Conservation (phyloP, 2,888 invertebrate species). For the Nudaria mundana region DNA sequence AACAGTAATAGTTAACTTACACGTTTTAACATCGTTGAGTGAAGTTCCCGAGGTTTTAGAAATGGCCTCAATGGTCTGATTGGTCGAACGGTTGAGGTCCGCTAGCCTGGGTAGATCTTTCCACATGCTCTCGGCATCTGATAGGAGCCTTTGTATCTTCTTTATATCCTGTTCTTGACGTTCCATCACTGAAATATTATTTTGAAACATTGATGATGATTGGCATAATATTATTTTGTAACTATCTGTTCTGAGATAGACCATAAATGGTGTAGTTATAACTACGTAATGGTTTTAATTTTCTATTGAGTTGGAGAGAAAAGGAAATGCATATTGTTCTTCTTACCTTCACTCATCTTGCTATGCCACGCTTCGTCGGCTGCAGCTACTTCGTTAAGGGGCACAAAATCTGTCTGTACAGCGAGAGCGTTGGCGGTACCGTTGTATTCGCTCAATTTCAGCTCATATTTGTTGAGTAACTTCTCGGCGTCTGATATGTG, state of each 20-base stretch:
- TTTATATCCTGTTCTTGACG: conserved; percentile 67
- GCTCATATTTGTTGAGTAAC: conserved; percentile 79
- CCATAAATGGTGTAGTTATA: too few relatives aligned
- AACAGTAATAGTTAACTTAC: conserved; percentile 52
- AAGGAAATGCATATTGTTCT: too few relatives aligned
- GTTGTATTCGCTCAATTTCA: conserved; percentile 77
- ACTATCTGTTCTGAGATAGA: too few relatives aligned
- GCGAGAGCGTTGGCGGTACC: conserved; percentile 38
- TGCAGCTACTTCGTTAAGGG: conserved; percentile 64
- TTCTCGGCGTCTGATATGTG: conserved; percentile 76
- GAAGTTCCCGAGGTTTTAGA: conserved; percentile 76
- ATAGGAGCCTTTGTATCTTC: conserved; percentile 61
- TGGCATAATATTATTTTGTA: not conserved
- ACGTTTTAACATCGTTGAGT: conserved; percentile 60
- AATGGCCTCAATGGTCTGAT: conserved; percentile 82
- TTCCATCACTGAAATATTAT: conserved; percentile 55
- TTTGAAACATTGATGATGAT: too few relatives aligned
- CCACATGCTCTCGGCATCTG: conserved; percentile 72
- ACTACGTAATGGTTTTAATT: too few relatives aligned
- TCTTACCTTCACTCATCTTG: conserved; percentile 70
- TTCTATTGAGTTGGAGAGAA: too few relatives aligned
- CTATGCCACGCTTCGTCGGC: conserved; percentile 77
- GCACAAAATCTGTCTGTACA: conserved; percentile 61
- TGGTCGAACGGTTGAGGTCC: conserved; percentile 81
- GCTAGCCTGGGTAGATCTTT: conserved; percentile 72